These are phyloP conservation scores for Sphenodon punctatus DNA, from an alignment of 2,797 vertebrate genomes.

Conservation along the genomic window DNA sequence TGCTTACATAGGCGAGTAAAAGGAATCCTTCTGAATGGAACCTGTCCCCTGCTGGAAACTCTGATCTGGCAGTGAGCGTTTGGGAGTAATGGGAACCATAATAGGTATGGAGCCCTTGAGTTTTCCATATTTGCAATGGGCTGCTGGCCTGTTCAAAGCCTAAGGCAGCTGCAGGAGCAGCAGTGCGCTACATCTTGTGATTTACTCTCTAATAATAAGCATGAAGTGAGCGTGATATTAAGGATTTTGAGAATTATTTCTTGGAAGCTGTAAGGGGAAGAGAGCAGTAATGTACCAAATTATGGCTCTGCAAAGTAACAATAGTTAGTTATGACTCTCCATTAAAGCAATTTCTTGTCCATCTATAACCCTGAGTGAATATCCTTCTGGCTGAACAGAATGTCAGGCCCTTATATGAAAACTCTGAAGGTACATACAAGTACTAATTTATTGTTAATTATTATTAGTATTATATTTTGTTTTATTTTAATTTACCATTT, in stretches of 20 bases:
- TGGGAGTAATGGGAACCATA: slow-evolving; percentile 42
- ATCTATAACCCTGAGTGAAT: background rate
- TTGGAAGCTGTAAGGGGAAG: background rate
- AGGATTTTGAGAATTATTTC: background rate
- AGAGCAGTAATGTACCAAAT: slow-evolving; percentile 37
- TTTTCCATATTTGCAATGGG: slow-evolving; percentile 35
- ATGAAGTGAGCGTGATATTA: background rate
- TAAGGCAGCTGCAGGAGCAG: background rate
- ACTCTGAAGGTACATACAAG: too few species aligned
- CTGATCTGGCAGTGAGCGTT: slow-evolving; percentile 19
- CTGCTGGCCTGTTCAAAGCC: slow-evolving; percentile 17
- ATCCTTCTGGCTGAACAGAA: background rate
- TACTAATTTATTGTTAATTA: too few species aligned
- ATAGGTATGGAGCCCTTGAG: slow-evolving; percentile 15
- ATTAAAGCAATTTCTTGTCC: slow-evolving; percentile 11
- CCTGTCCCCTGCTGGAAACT: slow-evolving; percentile 4
- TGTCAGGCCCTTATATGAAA: background rate
- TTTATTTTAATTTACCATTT: too few species aligned
- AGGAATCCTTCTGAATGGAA: slow-evolving; percentile 23
- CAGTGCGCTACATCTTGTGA: background rate
- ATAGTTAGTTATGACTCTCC: background rate
- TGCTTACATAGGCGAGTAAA: background rate
- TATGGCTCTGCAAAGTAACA: too few species aligned
- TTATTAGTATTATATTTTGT: too few species aligned
- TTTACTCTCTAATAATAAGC: slow-evolving; percentile 1